Evolutionary conservation across 2,113 vertebrate genomes (phyloP), one percentile per base, ranked within the genome.

Genomic region (Phyllopteryx taeniolatus): DNA sequence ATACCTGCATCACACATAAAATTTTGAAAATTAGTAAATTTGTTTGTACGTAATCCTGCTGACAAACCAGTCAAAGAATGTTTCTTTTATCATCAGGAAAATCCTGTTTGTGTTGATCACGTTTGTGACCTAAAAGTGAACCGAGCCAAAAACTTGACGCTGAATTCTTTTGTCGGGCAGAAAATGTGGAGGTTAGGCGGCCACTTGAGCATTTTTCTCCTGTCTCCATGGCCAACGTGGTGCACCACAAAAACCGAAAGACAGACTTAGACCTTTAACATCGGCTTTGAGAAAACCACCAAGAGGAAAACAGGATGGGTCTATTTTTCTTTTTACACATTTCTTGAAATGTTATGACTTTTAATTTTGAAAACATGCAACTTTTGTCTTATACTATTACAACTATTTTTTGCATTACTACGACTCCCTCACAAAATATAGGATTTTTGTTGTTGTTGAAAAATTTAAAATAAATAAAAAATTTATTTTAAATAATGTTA

Each of bases 191-290:
- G 17, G 8, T 68, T 68, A 73, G 60, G 6, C 68, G 76, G 80
- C 80, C 86, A 88, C 68, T 71, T 84, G 54, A 78, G 78, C 75
- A 85, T 87, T 86, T 81, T 73, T 86, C 78, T 64, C 10, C 68
- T 2, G 63, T 79, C 71, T 74, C 71, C 15, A 49, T 70, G 72
- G 83, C 83, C 73, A 67, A 70, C 70, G 74, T 75, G 85, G 85
- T 86, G 54, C 69, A 77, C 87, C 89, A 83, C 86, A 86, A 66
- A 78, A 66, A 78, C 76, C 73, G 51, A 76, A 75, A 78, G 59
- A 80, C 74, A 82, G 77, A 85, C 73, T 81, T 77, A 47, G 68
- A 74, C 39, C 31, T 57, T 59, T 67, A 70, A 73, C 75, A 74
- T 77, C 74, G 70, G 68, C 68, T 44, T n/a, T 27, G 42, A 20